Evolutionary conservation across 92 coral and sea anemone species (phyloP).

Genomic region (Phenganax subtilis): DNA sequence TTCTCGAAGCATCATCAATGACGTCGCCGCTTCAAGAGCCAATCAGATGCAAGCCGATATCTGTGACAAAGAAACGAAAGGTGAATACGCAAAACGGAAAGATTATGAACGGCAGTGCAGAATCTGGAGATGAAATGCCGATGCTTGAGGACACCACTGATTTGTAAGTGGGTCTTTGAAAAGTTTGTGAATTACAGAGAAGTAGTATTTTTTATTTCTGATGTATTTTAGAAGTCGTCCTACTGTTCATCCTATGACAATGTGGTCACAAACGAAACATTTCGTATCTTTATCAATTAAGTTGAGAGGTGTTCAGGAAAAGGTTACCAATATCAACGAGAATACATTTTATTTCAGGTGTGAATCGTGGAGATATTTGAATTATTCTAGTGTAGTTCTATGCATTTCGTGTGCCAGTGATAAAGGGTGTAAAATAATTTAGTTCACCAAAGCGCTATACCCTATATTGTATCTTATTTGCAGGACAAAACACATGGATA

Average conservation of each 20-base stretch:
- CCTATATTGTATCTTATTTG: background rate
- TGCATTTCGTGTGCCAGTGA: background rate
- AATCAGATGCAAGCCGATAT: conserved; percentile 16
- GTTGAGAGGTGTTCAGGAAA: conserved; percentile 65
- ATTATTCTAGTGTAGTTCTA: background rate
- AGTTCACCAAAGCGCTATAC: background rate
- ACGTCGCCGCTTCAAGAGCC: conserved; percentile 39
- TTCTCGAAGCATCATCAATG: conserved; percentile 35
- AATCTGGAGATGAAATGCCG: conserved; percentile 13
- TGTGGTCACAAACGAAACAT: conserved; percentile 88
- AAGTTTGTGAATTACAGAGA: background rate
- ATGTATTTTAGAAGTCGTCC: background rate
- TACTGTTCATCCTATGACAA: conserved; percentile 67
- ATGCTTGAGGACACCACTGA: conserved; percentile 17
- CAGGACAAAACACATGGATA: conserved; percentile 63
- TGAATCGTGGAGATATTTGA: background rate
- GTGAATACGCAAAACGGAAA: conserved; percentile 18
- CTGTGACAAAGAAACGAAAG: conserved; percentile 18
- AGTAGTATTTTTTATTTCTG: background rate
- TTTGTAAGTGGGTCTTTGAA: conserved; percentile 24
- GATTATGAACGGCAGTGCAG: conserved; percentile 14
- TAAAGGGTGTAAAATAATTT: background rate
- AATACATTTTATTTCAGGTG: conserved; percentile 66
- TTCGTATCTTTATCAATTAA: conserved; percentile 70
- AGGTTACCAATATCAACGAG: conserved; percentile 52